A percentile compares a stretch with the other conserved stretches of the same genome.
phyloP scores from a whole-genome alignment of 2,888 invertebrate species.

The Nematopogon swammerdamellus region DNA sequence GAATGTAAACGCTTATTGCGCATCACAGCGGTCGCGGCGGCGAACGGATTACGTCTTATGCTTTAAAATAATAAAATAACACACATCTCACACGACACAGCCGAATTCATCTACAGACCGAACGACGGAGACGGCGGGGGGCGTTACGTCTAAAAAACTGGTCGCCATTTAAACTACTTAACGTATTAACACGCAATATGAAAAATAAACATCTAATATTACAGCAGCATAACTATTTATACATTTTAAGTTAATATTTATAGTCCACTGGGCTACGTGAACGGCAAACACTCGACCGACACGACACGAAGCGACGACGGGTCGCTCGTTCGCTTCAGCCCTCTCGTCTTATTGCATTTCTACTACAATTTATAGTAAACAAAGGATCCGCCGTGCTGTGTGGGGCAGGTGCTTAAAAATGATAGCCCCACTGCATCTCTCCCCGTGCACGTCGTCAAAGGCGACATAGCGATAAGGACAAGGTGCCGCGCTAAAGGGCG shows the following conservation, averaged over 20 bases:
- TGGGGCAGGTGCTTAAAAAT: too few species aligned
- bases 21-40: too few species aligned
- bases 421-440: too few species aligned
- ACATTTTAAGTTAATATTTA: conserved; percentile 44
- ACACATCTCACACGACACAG: conserved; percentile 39
- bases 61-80: not conserved
- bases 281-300: not conserved
- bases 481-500: too few species aligned
- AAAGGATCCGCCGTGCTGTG: too few species aligned
- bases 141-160: conserved; percentile 31
- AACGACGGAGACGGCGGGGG: conserved; percentile 18
- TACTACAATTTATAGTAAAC: too few species aligned
- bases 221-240: conserved; percentile 57
- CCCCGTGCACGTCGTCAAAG: too few species aligned
- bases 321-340: too few species aligned
- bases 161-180: conserved; percentile 50
- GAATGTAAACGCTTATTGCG: too few species aligned
- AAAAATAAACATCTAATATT: conserved; percentile 55
- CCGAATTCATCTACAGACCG: conserved; percentile 41
- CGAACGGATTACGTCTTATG: not conserved
- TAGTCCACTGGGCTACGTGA: not conserved
- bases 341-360: too few species aligned
- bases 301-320: too few species aligned
- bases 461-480: too few species aligned
- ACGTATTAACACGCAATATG: conserved; percentile 55